Evolutionary conservation across 2,113 vertebrate genomes (phyloP).

Genomic region (Gila orcuttii): DNA sequence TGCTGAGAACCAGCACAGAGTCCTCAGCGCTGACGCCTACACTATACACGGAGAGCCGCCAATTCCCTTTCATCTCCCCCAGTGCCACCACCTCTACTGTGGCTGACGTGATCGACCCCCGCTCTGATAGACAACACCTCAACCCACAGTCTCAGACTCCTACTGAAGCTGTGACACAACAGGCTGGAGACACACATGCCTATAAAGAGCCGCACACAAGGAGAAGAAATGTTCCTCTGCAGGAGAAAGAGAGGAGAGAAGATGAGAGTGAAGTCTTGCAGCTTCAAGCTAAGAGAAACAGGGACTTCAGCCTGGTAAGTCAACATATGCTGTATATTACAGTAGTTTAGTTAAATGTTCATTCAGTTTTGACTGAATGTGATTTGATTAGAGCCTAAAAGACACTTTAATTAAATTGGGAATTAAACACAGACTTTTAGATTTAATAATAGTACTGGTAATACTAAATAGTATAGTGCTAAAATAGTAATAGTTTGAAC

Average conservation of each 20-base stretch:
- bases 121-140: constrained; percentile 45
- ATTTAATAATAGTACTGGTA: background rate
- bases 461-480: too few species aligned
- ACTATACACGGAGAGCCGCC: constrained; percentile 6
- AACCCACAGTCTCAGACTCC: constrained; percentile 49
- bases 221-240: constrained; percentile 16
- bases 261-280: background rate
- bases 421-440: background rate
- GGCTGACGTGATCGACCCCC: constrained; percentile 33
- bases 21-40: constrained; percentile 19
- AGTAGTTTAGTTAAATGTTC: background rate
- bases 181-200: constrained; percentile 36
- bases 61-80: constrained; percentile 45
- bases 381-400: too few species aligned
- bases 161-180: constrained; percentile 44
- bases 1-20: background rate
- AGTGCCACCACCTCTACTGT: constrained; percentile 17
- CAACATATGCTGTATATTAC: background rate
- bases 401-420: too few species aligned
- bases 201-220: constrained; percentile 53
- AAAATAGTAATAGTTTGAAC: background rate
- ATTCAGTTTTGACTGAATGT: background rate
- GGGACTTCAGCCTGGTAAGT: constrained; percentile 45
- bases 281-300: constrained; percentile 10
- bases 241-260: constrained; percentile 66